Evolutionary conservation across 2,113 vertebrate genomes (phyloP).

Genomic region (Atractosteus spatula): DNA sequence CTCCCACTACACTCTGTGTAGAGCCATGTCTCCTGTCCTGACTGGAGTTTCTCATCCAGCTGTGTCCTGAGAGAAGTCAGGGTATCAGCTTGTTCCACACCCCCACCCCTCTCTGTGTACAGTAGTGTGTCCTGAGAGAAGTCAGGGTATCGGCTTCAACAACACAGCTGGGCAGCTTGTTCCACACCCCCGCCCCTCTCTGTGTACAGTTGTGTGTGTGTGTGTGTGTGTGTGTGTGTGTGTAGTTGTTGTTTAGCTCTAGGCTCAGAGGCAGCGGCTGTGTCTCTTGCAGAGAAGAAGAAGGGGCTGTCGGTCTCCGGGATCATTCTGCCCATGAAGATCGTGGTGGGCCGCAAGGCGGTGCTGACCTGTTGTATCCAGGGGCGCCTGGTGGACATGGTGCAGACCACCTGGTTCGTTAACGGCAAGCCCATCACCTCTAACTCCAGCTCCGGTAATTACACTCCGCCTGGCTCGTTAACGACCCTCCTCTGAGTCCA

Average conservation of each 20-base stretch:
- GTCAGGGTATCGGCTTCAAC: too few species aligned
- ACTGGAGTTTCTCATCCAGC: too few species aligned
- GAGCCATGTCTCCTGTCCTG: too few species aligned
- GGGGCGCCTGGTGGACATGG: constrained; percentile 60
- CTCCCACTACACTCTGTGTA: too few species aligned
- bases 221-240: too few species aligned
- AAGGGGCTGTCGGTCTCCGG: constrained; percentile 65
- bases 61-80: too few species aligned
- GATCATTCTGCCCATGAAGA: constrained; percentile 63
- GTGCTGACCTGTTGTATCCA: constrained; percentile 64
- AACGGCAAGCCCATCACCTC: constrained; percentile 61
- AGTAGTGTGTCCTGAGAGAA: too few species aligned
- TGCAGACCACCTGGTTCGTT: constrained; percentile 65
- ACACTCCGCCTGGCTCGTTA: not conserved
- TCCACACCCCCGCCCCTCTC: too few species aligned
- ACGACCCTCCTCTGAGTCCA: too few species aligned
- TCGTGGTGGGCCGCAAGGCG: constrained; percentile 64
- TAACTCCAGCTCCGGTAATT: constrained; percentile 54
- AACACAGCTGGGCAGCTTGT: too few species aligned
- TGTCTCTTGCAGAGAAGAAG: constrained; percentile 55
- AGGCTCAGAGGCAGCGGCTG: not conserved
- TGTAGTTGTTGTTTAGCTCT: not conserved
- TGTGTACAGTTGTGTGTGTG: not conserved
- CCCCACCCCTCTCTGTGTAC: too few species aligned
- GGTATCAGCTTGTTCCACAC: too few species aligned